Conservation (phyloP, 2,797 vertebrate genomes). For the Pelodytes ibericus region DNA sequence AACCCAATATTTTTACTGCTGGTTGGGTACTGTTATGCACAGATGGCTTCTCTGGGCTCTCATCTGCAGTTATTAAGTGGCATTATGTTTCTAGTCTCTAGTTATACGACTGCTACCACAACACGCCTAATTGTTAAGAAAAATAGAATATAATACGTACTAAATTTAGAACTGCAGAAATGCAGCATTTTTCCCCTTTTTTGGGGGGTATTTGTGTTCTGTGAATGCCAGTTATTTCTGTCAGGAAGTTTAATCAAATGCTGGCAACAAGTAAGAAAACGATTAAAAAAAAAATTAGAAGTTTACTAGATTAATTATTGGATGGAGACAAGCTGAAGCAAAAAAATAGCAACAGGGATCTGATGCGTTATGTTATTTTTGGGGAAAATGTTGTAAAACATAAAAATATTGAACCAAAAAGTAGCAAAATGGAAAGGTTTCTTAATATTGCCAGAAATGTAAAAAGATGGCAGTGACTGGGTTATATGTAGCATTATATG, state of each 20-base stretch:
- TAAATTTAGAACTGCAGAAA: constrained; percentile 8
- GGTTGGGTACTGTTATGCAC: constrained; percentile 48
- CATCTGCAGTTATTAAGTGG: constrained; percentile 47
- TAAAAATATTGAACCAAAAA: no score
- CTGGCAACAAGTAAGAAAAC: background rate
- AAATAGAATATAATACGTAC: constrained; percentile 20
- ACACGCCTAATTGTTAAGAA: constrained; percentile 45
- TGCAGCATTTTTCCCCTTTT: background rate
- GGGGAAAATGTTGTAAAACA: background rate
- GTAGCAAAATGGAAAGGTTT: no score
- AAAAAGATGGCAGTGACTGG: no score
- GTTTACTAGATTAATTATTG: background rate
- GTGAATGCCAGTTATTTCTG: background rate
- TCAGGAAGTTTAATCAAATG: background rate
- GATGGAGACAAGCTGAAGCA: background rate
- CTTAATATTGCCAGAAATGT: no score
- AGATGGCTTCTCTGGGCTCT: constrained; percentile 45
- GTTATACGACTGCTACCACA: constrained; percentile 48
- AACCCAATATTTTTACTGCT: constrained; percentile 53
- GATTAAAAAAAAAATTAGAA: background rate
- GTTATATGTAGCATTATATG: no score
- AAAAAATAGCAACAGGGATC: background rate
- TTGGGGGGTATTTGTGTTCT: background rate
- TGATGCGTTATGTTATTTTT: background rate
- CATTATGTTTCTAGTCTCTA: constrained; percentile 50